Evolutionary conservation across 2,888 invertebrate genomes (phyloP), one percentile per base, ranked within the genome.

Genomic region (Malacosoma neustria): DNA sequence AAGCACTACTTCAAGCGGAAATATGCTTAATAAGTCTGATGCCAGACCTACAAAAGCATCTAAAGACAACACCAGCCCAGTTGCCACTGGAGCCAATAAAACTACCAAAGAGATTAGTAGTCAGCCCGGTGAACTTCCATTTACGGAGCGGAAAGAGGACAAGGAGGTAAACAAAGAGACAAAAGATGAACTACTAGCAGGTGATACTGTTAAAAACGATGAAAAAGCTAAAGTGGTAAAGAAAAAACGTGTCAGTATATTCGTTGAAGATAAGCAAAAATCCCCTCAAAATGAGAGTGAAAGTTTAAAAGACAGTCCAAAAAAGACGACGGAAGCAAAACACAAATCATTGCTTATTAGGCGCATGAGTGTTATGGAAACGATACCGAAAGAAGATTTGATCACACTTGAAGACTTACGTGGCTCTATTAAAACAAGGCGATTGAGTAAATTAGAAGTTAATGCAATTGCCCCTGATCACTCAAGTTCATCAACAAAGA

Each of bases 1-100:
- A 90, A 87, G 89, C 88, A 76, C 81, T 91, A 71, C 88, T 88
- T 72, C 89, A 88, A 68, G 88, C 89, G 86, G 90, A 91, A 87
- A 89, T 90, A 53, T 89, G 87, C 60, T 81, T 90, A 67, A 88
- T 86, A 81, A 87, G 88, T 68, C 81, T 73, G 77, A 87, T 75
- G 71, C 87, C 81, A 60, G 81, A 80, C 59, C 64, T 73, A 70
- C 77, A 80, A 81, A 82, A 85, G 60, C 79, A 61, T 68, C 72
- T 73, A 74, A 80, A 79, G 81, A 70, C 65, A 66, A 69, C 57
- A 13, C 65, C 68, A 45, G 51, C 46, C 45, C 9, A 5, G 9
- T 49, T 58, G 51, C 67, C 65, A 43, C 58, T 66, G 64, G 63
- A 72, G 36, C 81, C 76, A 69, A 71, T 82, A 67, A 87, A 79